phyloP scores from a whole-genome alignment of 2,113 vertebrate genomes.

The Loxodonta africana region DNA sequence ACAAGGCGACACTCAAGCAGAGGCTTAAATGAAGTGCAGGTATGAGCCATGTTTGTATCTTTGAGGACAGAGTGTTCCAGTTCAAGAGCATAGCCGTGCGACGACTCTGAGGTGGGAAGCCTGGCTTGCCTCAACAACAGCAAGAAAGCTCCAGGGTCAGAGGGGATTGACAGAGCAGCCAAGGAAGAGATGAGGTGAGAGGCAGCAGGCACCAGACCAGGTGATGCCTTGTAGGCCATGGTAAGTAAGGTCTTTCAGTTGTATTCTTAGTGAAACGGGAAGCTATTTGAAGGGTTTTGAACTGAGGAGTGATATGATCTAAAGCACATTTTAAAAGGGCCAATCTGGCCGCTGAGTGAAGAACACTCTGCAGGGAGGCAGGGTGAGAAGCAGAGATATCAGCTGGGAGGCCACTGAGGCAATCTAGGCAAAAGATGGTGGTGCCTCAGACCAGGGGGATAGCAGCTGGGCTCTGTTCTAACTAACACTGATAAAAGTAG shows the following conservation, averaged over 20 bases:
- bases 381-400: background rate
- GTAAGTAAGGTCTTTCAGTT: background rate
- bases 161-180: background rate
- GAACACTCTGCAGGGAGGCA: background rate
- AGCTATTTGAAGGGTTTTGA: constrained; percentile 3
- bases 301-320: constrained; percentile 18
- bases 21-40: background rate
- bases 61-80: background rate
- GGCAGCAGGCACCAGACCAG: background rate
- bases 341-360: background rate
- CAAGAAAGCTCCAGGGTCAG: background rate
- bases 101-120: background rate
- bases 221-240: background rate
- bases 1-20: background rate
- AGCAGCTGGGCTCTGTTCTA: background rate
- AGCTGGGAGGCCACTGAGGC: background rate
- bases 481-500: background rate
- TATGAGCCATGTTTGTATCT: background rate
- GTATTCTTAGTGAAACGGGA: constrained; percentile 1
- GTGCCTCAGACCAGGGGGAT: background rate
- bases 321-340: constrained; percentile 34
- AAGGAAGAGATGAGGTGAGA: background rate
- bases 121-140: constrained; percentile 18
- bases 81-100: constrained; percentile 20
- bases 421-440: background rate